Evolutionary conservation across 2,797 vertebrate genomes (phyloP).

Genomic region (Xiphophorus birchmanni): DNA sequence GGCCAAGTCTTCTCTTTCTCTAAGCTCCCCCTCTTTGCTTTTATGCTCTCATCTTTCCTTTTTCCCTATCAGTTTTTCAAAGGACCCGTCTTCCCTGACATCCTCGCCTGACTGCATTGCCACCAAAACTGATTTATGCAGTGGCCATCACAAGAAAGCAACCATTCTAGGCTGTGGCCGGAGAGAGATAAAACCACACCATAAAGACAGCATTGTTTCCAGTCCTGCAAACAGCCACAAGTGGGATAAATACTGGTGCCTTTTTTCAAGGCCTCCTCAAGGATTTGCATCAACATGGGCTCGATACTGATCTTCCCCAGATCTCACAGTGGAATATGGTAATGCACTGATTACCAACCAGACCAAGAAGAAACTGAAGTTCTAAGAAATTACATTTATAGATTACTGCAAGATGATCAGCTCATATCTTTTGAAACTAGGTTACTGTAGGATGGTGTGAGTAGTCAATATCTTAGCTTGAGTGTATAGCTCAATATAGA

Average conservation of each 20-base stretch:
- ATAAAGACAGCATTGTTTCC: slow-evolving; percentile 74
- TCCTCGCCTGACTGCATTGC: slow-evolving; percentile 40
- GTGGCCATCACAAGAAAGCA: slow-evolving; percentile 73
- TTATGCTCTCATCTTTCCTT: slow-evolving; percentile 40
- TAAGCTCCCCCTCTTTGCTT: slow-evolving; percentile 11
- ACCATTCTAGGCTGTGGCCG: slow-evolving; percentile 70
- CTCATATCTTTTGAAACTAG: not conserved
- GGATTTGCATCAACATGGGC: slow-evolving; percentile 57
- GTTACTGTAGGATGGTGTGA: not conserved
- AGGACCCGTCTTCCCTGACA: slow-evolving; percentile 42
- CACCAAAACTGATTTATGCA: slow-evolving; percentile 75
- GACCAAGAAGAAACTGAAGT: slow-evolving; percentile 4
- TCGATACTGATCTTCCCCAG: slow-evolving; percentile 58
- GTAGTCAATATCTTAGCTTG: not conserved
- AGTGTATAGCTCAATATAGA: not conserved
- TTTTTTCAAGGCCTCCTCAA: slow-evolving; percentile 59
- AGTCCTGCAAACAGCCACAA: slow-evolving; percentile 69
- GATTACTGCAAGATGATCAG: not conserved
- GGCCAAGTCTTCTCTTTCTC: slow-evolving; percentile 46
- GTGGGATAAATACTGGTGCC: slow-evolving; percentile 70
- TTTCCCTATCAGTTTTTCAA: slow-evolving; percentile 37
- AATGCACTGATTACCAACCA: slow-evolving; percentile 16
- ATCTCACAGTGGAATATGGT: slow-evolving; percentile 31
- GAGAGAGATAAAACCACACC: slow-evolving; percentile 75
- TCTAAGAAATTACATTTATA: not conserved